Conservation (phyloP, 2,888 invertebrate genomes). For the Aspidiotus destructor region DNA sequence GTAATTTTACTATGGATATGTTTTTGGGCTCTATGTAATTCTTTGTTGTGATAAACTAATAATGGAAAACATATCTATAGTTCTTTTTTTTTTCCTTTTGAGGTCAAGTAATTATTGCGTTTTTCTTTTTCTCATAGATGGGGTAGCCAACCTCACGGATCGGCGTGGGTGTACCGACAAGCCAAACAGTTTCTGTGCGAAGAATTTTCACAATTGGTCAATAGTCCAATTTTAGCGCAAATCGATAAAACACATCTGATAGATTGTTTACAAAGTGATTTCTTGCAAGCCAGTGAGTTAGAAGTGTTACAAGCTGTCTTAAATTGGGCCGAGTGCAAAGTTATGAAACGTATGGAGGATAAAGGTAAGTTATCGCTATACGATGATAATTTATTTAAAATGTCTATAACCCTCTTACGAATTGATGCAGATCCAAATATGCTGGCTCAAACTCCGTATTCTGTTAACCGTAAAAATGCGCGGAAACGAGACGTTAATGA, state of each 20-base stretch:
- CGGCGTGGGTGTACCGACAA: constrained; percentile 69
- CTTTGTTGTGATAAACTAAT: no score
- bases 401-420: background rate
- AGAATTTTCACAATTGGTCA: constrained; percentile 72
- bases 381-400: background rate
- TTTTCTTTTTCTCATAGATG: constrained; percentile 46
- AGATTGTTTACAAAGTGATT: constrained; percentile 53
- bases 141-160: constrained; percentile 84
- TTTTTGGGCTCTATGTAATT: no score
- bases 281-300: constrained; percentile 68
- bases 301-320: constrained; percentile 78
- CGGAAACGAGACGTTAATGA: constrained; percentile 74
- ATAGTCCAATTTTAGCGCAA: constrained; percentile 63
- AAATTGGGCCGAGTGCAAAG: constrained; percentile 81
- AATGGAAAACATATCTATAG: no score
- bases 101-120: no score
- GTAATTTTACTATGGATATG: no score
- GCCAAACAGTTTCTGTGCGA: constrained; percentile 85
- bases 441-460: constrained; percentile 85
- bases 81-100: no score
- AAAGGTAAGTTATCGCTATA: constrained; percentile 46
- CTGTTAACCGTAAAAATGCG: constrained; percentile 73
- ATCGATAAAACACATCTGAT: constrained; percentile 64
- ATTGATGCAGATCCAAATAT: constrained; percentile 67
- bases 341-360: constrained; percentile 72